A percentile compares a stretch with the other conserved stretches of the same genome.
These are phyloP conservation scores for Alloplasta piceator DNA, from an alignment of 2,888 invertebrate species.

Conservation along the genomic window DNA sequence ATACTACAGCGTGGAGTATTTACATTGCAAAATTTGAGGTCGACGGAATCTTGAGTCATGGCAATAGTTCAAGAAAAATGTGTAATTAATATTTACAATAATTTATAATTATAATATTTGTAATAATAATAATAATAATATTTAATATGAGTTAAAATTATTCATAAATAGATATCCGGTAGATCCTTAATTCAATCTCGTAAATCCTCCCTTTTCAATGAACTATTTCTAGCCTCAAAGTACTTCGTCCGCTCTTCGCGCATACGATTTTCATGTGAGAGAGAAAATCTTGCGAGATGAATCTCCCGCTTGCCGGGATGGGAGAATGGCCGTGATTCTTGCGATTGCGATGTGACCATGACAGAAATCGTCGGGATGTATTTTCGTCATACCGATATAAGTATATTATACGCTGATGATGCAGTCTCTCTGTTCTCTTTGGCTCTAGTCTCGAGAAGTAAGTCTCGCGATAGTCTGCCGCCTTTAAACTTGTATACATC, in stretches of 20 bases:
- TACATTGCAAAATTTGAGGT: too few species aligned
- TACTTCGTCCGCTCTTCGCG: conserved; percentile 19
- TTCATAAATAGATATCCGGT: too few species aligned
- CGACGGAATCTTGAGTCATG: too few species aligned
- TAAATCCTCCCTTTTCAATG: conserved; percentile 15
- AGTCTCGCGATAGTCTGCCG: conserved; percentile 48
- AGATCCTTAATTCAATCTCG: too few species aligned
- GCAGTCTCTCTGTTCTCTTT: conserved; percentile 53
- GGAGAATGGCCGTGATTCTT: conserved; percentile 62
- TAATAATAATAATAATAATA: too few species aligned
- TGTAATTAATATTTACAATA: too few species aligned
- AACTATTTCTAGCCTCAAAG: conserved; percentile 54
- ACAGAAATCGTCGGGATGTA: conserved; percentile 62
- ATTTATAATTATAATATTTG: conserved; percentile 7
- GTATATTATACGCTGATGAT: conserved; percentile 38
- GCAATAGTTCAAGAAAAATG: too few species aligned
- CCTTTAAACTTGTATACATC: conserved; percentile 15
- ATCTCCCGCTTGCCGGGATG: conserved; percentile 39
- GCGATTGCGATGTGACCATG: conserved; percentile 57
- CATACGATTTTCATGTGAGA: conserved; percentile 5
- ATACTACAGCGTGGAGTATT: too few species aligned
- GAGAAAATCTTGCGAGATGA: conserved; percentile 33
- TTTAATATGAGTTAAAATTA: too few species aligned
- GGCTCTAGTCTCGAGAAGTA: conserved; percentile 27
- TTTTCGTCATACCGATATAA: conserved; percentile 49